Evolutionary conservation across 2,113 vertebrate genomes (phyloP).

Genomic region (Heterocephalus glaber): DNA sequence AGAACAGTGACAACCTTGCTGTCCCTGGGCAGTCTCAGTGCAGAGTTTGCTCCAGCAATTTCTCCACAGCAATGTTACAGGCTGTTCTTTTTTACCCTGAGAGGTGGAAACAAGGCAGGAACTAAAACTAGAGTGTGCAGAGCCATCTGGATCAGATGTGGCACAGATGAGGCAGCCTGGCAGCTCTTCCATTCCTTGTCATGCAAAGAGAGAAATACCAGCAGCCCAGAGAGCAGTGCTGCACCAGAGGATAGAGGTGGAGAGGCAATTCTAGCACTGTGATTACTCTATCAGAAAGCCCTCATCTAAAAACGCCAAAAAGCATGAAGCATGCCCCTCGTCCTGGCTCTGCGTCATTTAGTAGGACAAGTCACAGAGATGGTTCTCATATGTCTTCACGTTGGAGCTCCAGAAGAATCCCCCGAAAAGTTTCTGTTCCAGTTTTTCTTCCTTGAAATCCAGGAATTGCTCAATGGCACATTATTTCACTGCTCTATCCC

Average conservation of each 20-base stretch:
- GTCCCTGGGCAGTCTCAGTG: conserved; percentile 71
- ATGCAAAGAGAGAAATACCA: background rate
- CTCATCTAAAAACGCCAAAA: background rate
- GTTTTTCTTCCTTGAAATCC: background rate
- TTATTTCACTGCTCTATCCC: background rate
- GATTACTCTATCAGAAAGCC: conserved; percentile 47
- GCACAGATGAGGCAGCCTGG: conserved; percentile 1
- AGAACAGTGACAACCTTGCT: conserved; percentile 57
- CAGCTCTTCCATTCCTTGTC: conserved; percentile 53
- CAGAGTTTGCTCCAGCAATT: conserved; percentile 75
- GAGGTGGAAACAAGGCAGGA: conserved; percentile 80
- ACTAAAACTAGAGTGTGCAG: conserved; percentile 63
- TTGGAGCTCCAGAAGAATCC: background rate
- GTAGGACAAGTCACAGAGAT: background rate
- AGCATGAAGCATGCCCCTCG: background rate
- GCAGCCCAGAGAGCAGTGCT: background rate
- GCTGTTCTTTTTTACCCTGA: conserved; percentile 79
- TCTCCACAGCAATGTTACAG: conserved; percentile 67
- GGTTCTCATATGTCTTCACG: background rate
- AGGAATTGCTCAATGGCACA: background rate
- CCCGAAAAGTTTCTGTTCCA: background rate
- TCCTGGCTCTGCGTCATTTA: background rate
- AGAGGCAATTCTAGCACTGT: background rate
- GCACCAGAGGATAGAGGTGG: background rate
- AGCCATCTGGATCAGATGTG: conserved; percentile 68